Evolutionary conservation across 2,888 invertebrate species (phyloP).

Genomic region (Allacma fusca): DNA sequence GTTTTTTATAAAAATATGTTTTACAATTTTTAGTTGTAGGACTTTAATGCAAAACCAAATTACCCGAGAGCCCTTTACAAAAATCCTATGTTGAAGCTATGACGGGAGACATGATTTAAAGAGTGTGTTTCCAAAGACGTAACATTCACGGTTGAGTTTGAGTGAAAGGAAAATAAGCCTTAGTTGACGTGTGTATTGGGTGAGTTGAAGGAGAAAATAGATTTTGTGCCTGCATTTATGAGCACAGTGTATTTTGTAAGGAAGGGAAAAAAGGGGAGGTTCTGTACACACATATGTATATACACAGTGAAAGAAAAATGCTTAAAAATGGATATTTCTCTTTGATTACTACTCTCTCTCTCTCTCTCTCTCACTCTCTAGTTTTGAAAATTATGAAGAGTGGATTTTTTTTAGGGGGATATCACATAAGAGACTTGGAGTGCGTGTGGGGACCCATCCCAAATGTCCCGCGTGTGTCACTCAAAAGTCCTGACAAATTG

Average conservation of each 20-base stretch:
- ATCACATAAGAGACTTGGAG: neutral
- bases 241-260: neutral
- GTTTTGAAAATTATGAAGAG: too few species aligned
- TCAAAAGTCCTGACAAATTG: conserved; percentile 2
- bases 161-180: neutral
- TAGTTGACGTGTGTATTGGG: conserved; percentile 9
- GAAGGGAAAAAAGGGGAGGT: too few species aligned
- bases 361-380: too few species aligned
- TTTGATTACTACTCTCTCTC: neutral
- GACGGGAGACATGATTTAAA: neutral
- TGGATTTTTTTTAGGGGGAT: too few species aligned
- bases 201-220: neutral
- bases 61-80: too few species aligned
- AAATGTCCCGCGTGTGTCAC: conserved; percentile 7
- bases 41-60: too few species aligned
- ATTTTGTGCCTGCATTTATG: too few species aligned
- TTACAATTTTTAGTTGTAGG: too few species aligned
- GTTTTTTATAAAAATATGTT: too few species aligned
- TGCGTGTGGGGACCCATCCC: conserved; percentile 10
- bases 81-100: neutral
- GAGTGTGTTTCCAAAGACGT: neutral
- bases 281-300: too few species aligned
- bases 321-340: neutral
- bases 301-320: too few species aligned
- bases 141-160: neutral